Base-by-base conservation (phyloP, 2,113 vertebrate genomes). In the Dipodomys ordii region DNA sequence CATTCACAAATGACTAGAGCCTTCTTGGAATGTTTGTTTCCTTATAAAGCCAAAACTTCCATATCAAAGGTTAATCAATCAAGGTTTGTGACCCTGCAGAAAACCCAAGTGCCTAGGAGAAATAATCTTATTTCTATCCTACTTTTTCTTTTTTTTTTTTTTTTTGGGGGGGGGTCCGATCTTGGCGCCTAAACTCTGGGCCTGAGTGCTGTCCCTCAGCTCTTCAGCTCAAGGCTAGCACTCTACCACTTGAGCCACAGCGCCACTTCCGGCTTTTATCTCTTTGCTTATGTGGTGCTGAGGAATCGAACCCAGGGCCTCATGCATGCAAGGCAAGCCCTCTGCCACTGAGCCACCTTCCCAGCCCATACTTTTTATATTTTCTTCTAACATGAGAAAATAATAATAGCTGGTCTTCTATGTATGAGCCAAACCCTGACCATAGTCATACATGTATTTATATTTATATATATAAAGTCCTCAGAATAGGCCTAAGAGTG, bases 1-100 rank as follows among this genome's bases (percentile, higher is more conserved):
- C 95, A 96, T 95, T 95, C 96, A 94, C 95, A 96, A 97, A 96
- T 96, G 86, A 87, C 82, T 80, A 78, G 76, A 88, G 83, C 64
- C 49, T 88, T 53, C 72, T 90, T 67, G 60, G 93, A 88, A 93
- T 32, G 90, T 96, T 86, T 69, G 72, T 49, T 93, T 94, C 91
- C 79, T 95, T 94, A 82, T 84, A 93, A 97, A 97, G 89, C 68
- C 87, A 95, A 94, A 91, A 96, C 65, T 57, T 84, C 77, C 85
- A 28, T 46, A 76, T 64, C 72, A 85, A 57, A 5, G 44, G 71
- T 95, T 76, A 92, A 6, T 64, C 65, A 97, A 92, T 89, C 88
- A 67, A 90, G n/a, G 49, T 15, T 82, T 91, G 39, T 92, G 79
- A 86, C 87, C 88, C 89, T 62, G 20, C 44, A 73, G 68, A 83